These are phyloP conservation scores for Palaemon carinicauda DNA, from an alignment of 1,140 invertebrate species.

Conservation along the genomic window DNA sequence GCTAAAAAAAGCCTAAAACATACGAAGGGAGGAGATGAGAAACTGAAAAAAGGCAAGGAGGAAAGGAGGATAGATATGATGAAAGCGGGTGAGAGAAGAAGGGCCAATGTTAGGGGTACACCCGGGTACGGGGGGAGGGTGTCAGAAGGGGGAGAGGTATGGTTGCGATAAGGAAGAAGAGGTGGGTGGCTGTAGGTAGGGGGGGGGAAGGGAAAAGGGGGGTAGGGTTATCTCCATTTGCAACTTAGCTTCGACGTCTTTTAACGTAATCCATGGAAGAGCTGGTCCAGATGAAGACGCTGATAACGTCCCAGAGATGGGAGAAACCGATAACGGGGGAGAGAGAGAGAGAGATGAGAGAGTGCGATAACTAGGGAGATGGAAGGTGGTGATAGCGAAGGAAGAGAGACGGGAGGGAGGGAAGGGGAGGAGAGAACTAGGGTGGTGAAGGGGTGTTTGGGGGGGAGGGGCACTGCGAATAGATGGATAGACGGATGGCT, in stretches of 20 bases:
- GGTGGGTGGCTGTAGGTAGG: not conserved
- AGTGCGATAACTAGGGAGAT: not conserved
- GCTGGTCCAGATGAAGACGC: constrained; percentile 14
- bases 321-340: constrained; percentile 9
- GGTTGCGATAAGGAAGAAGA: not conserved
- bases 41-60: too few relatives aligned
- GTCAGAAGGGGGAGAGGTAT: not conserved
- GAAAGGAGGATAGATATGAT: too few relatives aligned
- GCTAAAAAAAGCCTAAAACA: too few relatives aligned
- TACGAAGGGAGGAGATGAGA: too few relatives aligned
- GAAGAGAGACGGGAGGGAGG: not conserved
- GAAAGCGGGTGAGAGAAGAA: not conserved
- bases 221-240: not conserved
- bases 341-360: not conserved
- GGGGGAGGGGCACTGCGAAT: not conserved
- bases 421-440: not conserved
- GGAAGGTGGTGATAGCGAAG: not conserved
- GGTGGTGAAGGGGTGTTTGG: not conserved
- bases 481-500: too few relatives aligned
- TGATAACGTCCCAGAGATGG: constrained; percentile 6
- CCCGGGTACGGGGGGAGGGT: not conserved
- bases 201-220: not conserved
- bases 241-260: not conserved
- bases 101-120: not conserved
- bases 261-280: constrained; percentile 12